A percentile compares a stretch with the other conserved stretches of the same genome.
phyloP scores from a whole-genome alignment of 92 coral and sea anemone species.

The Paragorgia papillata region DNA sequence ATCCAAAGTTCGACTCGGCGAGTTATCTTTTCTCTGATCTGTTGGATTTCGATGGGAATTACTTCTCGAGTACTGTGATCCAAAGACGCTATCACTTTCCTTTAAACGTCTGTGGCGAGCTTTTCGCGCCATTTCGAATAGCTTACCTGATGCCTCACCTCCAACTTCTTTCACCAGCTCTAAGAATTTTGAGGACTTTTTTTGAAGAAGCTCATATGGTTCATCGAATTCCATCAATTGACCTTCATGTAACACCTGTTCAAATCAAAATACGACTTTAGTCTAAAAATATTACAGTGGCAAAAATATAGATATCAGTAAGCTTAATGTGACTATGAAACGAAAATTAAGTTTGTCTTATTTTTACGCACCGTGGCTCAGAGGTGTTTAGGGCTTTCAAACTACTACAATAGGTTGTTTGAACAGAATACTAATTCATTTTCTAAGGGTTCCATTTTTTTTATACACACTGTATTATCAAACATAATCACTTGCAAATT shows the following conservation, averaged over 20 bases:
- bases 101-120: constrained; percentile 66
- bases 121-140: constrained; percentile 76
- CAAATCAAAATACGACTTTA: not conserved
- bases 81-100: constrained; percentile 29
- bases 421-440: no score
- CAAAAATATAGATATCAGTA: no score
- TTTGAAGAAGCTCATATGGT: constrained; percentile 73
- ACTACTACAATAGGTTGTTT: no score
- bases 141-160: constrained; percentile 56
- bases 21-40: constrained; percentile 1
- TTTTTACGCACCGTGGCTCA: no score
- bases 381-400: no score
- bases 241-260: constrained; percentile 89
- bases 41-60: constrained; percentile 13
- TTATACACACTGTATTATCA: no score
- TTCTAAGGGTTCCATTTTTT: no score
- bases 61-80: constrained; percentile 18
- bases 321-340: no score
- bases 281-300: no score
- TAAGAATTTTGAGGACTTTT: constrained; percentile 62
- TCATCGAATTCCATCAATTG: constrained; percentile 87
- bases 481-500: no score
- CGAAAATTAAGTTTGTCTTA: no score
- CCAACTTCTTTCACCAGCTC: constrained; percentile 89
- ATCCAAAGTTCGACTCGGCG: not conserved